phyloP scores from a whole-genome alignment of 2,797 vertebrate species.

The Trematomus bernacchii region DNA sequence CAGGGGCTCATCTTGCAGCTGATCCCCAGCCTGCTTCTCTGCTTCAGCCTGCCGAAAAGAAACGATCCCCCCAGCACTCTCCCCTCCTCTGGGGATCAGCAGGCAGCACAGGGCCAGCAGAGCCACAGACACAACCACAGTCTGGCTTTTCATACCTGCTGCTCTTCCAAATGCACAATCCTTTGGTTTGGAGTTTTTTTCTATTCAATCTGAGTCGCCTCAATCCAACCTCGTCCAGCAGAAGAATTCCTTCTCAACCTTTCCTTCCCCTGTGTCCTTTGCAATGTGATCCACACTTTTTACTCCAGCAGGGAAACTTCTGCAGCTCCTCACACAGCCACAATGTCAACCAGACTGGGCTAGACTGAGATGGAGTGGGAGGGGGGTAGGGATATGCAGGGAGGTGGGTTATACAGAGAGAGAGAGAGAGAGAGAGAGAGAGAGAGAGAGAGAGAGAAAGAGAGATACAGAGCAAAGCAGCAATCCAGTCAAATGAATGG shows the following conservation, averaged over 20 bases:
- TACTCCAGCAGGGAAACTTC: slow-evolving; percentile 53
- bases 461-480: slow-evolving; percentile 58
- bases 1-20: slow-evolving; percentile 34
- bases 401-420: slow-evolving; percentile 61
- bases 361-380: slow-evolving; percentile 68
- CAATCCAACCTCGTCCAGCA: slow-evolving; percentile 25
- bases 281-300: slow-evolving; percentile 60
- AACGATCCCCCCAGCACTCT: slow-evolving; percentile 69
- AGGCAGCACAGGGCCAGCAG: slow-evolving; percentile 78
- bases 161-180: slow-evolving; percentile 54
- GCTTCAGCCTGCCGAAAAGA: slow-evolving; percentile 41
- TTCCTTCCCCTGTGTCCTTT: slow-evolving; percentile 25
- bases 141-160: slow-evolving; percentile 70
- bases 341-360: slow-evolving; percentile 68
- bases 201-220: slow-evolving; percentile 14
- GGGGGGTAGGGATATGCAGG: slow-evolving; percentile 57
- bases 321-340: slow-evolving; percentile 65
- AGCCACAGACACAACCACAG: slow-evolving; percentile 61
- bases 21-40: slow-evolving; percentile 40
- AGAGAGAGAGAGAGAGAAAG: slow-evolving; percentile 10
- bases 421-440: slow-evolving; percentile 21
- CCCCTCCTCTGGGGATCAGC: slow-evolving; percentile 71
- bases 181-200: slow-evolving; percentile 34
- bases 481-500: slow-evolving; percentile 73
- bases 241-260: slow-evolving; percentile 21